Evolutionary conservation across 1,140 invertebrate genomes (phyloP).

Genomic region (Phymorhynchus buccinoides): DNA sequence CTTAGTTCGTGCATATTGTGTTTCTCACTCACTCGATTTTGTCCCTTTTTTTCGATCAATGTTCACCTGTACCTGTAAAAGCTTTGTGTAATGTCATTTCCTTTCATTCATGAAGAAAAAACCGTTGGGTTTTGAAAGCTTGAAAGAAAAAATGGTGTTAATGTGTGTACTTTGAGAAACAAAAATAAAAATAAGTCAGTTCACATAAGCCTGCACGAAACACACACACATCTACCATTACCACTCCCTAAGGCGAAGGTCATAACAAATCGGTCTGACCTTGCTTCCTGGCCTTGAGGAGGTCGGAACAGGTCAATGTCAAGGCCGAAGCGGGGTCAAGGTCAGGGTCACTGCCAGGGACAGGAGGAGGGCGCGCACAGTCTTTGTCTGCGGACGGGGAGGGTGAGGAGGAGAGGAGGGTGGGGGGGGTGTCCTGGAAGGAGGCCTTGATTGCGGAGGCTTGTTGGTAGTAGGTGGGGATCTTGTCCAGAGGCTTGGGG

Average conservation of each 20-base stretch:
- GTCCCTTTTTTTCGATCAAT: no score
- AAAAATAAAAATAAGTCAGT: no score
- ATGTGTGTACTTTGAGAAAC: no score
- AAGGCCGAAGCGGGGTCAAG: not conserved
- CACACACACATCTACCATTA: no score
- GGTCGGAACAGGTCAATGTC: not conserved
- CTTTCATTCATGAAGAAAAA: no score
- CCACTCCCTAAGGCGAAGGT: not conserved
- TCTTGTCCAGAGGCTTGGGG: constrained; percentile 68
- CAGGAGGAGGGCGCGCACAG: not conserved
- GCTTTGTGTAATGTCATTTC: no score
- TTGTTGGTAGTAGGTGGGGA: constrained; percentile 59
- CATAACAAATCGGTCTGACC: constrained; percentile 9
- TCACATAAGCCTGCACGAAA: no score
- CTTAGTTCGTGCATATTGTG: no score
- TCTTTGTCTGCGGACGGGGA: not conserved
- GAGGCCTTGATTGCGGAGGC: constrained; percentile 58
- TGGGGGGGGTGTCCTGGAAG: constrained; percentile 43
- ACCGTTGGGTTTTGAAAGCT: no score
- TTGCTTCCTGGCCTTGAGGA: constrained; percentile 4
- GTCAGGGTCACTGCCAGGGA: not conserved
- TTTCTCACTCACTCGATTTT: no score
- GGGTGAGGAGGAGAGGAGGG: not conserved
- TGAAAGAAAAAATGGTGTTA: no score
- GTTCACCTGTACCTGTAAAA: no score